Evolutionary conservation across 2,888 invertebrate genomes (phyloP), one percentile per base, ranked within the genome.

Genomic region (Papilio demoleus): DNA sequence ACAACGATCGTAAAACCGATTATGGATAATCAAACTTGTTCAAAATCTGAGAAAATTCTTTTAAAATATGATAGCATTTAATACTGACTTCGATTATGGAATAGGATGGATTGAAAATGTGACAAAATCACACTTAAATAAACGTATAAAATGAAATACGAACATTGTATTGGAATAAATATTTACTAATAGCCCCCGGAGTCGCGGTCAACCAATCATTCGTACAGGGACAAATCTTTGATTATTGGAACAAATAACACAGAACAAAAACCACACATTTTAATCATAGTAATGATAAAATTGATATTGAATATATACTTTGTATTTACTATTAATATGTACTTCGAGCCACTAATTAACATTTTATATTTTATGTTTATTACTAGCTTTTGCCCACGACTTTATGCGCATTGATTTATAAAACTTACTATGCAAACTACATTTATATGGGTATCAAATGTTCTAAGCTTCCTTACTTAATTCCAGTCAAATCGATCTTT

Each of bases 161-260:
- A 12, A 8, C 9, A 12, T 22, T 3, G 27, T 40, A 42, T n/a
- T 19, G 40, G 2, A 60, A 36, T 22, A 58, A 34, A 24, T 59
- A 38, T 60, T 38, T 24, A 40, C 60, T 11, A 24, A 60, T 42
- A 42, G 3, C 8, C 60, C 11, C 8, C 24, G 22, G 24, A 14
- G n/a, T 24, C n/a, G 22, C 24, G 38, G 24, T n/a, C 24, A 40
- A 34, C n/a, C 36, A 22, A 38, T 60, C 36, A 40, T 60, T 27
- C 24, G 60, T 40, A 5, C 38, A 8, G 31, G 17, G 22, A 59
- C 36, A 19, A 36, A 36, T 24, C 38, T 60, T 60, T 60, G 40
- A 60, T 40, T 58, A 31, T 53, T 58, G 58, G 24, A 19, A 58
- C 24, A 60, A 40, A 60, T 60, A 27, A 22, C 40, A 17, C n/a